Percentiles rank a stretch among this genome's conserved stretches.
These are phyloP conservation scores for Adelges cooleyi DNA, from an alignment of 1,140 invertebrate genomes.

Conservation along the genomic window DNA sequence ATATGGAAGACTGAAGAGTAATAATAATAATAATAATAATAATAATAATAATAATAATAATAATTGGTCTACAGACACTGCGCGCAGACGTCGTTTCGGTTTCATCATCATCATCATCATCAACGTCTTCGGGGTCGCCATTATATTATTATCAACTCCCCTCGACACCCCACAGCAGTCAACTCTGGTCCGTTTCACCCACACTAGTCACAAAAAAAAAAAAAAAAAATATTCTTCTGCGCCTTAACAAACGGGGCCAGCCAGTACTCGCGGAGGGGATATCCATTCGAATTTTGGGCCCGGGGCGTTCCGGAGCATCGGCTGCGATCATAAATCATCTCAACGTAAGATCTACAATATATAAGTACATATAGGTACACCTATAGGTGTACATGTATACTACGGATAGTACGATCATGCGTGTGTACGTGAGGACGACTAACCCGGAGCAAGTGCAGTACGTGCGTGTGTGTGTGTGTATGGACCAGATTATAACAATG, in stretches of 20 bases:
- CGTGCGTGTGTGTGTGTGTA: neutral
- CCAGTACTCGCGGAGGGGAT: neutral
- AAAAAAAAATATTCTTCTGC: too few species aligned
- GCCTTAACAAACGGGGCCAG: too few species aligned
- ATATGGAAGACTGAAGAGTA: too few species aligned
- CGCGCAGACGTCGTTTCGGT: neutral
- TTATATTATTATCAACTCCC: neutral
- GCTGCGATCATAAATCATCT: constrained; percentile 24
- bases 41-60: constrained; percentile 4
- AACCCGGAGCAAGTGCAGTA: too few species aligned
- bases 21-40: too few species aligned
- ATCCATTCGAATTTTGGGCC: constrained; percentile 21
- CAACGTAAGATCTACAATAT: constrained; percentile 19
- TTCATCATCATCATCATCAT: neutral
- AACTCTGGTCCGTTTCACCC: neutral
- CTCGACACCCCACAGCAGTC: neutral
- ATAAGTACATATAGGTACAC: neutral
- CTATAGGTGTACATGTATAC: neutral
- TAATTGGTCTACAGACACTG: constrained; percentile 6
- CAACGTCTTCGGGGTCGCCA: neutral
- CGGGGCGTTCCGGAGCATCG: constrained; percentile 23
- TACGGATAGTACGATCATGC: neutral
- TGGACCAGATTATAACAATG: constrained; percentile 23
- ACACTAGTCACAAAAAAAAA: constrained; percentile 1
- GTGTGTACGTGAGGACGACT: neutral